Evolutionary conservation across 1,140 invertebrate species (phyloP), one percentile per base, ranked within the genome.

Genomic region (Brachionus angularis): DNA sequence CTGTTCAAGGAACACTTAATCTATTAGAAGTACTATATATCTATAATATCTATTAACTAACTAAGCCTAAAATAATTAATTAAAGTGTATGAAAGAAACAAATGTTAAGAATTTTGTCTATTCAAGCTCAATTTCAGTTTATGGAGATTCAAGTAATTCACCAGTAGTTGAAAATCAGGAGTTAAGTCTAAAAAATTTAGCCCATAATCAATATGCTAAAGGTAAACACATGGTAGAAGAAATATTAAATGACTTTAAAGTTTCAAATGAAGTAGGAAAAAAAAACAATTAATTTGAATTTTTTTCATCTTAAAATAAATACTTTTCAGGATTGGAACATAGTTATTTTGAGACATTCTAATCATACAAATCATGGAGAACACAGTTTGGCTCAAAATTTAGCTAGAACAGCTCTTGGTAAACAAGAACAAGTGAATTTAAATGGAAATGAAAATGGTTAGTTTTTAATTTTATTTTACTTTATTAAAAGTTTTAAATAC

Each of bases 141-240:
- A 96, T 79, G 93, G 93, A 0, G 86, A 88, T 72, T 92, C 93
- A 12, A 81, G 87, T 72, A 84, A 86, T 76, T 82, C 96, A 33
- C 93, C 93, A 2, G 87, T 96, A 23, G 90, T 89, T 47, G 93
- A 96, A 81, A 83, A 85, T 5, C 90, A 93, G 78, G 86, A 86
- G 2, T 89, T 88, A 5, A 83, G 83, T 81, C 78, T 87, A 85
- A 52, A 21, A 1, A 58, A 58, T 23, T 21, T 21, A 10, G 62
- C 44, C 3, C 39, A 67, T 4, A 98, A 95, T 83, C 92, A 95
- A 14, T 98, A 99, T 82, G 96, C 95, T 44, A 89, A 90, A 79
- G 93, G 93, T 33, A 99, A 99, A 84, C 96, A 87, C 81, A 93
- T 98, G 81, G 91, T 96, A 71, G 96, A 99, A 83, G 91, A 96